phyloP scores from a whole-genome alignment of 1,140 invertebrate genomes.

The Ctenoplectra terminalis region DNA sequence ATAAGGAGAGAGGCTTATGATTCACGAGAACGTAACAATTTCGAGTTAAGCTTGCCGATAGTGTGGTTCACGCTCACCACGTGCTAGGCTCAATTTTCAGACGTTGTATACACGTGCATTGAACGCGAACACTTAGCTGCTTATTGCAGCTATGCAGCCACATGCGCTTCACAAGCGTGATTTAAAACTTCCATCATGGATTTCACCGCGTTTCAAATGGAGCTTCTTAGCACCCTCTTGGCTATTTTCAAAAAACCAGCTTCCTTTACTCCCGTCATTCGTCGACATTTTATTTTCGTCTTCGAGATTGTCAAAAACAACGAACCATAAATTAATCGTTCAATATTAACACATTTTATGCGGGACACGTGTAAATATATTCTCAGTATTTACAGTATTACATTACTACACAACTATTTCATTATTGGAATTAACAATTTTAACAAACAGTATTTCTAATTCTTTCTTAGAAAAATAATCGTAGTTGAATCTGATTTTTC shows the following conservation, averaged over 20 bases:
- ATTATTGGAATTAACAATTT: too few species aligned
- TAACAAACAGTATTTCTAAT: too few species aligned
- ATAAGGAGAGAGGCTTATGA: neutral
- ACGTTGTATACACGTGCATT: neutral
- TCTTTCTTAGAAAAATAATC: too few species aligned
- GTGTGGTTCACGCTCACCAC: neutral
- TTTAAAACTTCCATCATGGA: neutral
- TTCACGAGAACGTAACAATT: constrained; percentile 2
- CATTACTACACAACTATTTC: too few species aligned
- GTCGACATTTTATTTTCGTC: too few species aligned
- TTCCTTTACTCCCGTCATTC: neutral
- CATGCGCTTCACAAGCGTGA: neutral
- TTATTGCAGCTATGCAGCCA: constrained; percentile 7
- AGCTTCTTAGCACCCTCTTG: neutral
- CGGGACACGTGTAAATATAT: too few species aligned
- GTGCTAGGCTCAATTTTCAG: constrained; percentile 34
- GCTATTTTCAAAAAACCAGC: neutral
- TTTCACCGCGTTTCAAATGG: neutral
- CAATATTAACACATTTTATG: too few species aligned
- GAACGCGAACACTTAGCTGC: constrained; percentile 3
- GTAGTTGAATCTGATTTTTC: too few species aligned
- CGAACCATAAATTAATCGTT: too few species aligned
- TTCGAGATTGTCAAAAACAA: too few species aligned
- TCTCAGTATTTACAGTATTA: too few species aligned
- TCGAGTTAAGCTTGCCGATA: constrained; percentile 18